Percentiles rank a stretch among this genome's conserved stretches.
Conservation (phyloP, 53 echinoderm and acorn worm genomes). For the Arbacia lixula region DNA sequence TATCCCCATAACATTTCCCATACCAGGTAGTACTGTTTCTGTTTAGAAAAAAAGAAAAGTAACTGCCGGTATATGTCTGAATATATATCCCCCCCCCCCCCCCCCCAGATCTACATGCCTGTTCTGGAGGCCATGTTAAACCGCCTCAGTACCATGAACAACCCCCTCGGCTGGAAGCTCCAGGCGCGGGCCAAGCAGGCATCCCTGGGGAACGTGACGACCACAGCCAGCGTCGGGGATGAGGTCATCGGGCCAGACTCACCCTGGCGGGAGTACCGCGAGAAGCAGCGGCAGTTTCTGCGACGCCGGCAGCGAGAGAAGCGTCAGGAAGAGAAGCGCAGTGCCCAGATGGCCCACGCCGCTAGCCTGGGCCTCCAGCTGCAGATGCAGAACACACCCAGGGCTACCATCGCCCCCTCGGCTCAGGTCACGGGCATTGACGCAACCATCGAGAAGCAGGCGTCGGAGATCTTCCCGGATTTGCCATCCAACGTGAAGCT, state of each 20-base stretch:
- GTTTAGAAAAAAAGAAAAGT: no score
- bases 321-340: slow-evolving; percentile 57
- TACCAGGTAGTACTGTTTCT: no score
- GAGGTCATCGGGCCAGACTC: slow-evolving; percentile 10
- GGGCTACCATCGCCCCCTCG: background rate
- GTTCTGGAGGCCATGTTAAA: slow-evolving; percentile 81
- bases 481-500: slow-evolving; percentile 30
- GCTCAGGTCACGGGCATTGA: no score
- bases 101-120: slow-evolving; percentile 77
- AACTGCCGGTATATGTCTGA: no score
- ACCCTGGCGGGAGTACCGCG: slow-evolving; percentile 84
- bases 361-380: slow-evolving; percentile 65
- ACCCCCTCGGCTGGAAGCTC: slow-evolving; percentile 65
- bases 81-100: no score
- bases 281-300: slow-evolving; percentile 87
- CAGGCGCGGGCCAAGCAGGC: background rate
- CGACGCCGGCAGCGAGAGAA: slow-evolving; percentile 80
- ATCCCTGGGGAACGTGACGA: background rate
- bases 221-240: background rate
- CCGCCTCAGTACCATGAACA: slow-evolving; percentile 68
- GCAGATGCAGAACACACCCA: slow-evolving; percentile 51
- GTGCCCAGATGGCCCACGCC: slow-evolving; percentile 72
- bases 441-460: slow-evolving; percentile 9
- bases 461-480: slow-evolving; percentile 14
- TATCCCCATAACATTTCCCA: no score